Evolutionary conservation across 2,797 vertebrate genomes (phyloP), one percentile per base, ranked within the genome.

Genomic region (Carapus acus): DNA sequence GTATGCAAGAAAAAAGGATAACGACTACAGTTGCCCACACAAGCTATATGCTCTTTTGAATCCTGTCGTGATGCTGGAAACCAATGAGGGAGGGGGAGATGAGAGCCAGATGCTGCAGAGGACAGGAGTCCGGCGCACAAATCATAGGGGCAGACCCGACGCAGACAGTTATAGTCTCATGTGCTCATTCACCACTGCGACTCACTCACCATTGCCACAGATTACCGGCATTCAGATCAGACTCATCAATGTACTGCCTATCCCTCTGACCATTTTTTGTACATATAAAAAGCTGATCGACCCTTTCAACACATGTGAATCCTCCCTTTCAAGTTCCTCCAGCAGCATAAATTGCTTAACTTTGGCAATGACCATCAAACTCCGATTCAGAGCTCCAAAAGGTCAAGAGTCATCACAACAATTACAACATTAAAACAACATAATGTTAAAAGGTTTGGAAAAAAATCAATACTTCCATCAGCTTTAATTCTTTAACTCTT

Each of bases 21-120:
- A 1, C 24, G 39, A 51, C 54, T 45, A 39, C 22, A 69, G 33
- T 31, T 58, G 57, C 50, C 59, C 40, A 49, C 46, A 53, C 45
- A 59, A 37, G 23, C 46, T 41, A 27, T 36, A 67, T 42, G 49
- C 15, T 37, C 24, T 56, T 56, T 49, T 62, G 64, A 54, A 56
- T 62, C 49, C 65, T 64, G 71, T 65, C 51, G 54, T 58, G 59
- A 71, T 65, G 71, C 65, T 70, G 56, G 61, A 72, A 65, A 64
- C 69, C 5, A 27, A 27, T n/a, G 24, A 27, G 24, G 61, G 54
- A 54, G 54, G 31, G 39, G 44, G 40, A 76, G 76, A 86, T 60
- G 63, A 77, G 78, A 79, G 71, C 69, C 80, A 84, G 78, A 77
- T 74, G 69, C 67, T 76, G 54, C 46, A 39, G 60, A 75, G 68